Evolutionary conservation across 2,797 vertebrate species (phyloP).

Genomic region (Sebastiscus tertius): DNA sequence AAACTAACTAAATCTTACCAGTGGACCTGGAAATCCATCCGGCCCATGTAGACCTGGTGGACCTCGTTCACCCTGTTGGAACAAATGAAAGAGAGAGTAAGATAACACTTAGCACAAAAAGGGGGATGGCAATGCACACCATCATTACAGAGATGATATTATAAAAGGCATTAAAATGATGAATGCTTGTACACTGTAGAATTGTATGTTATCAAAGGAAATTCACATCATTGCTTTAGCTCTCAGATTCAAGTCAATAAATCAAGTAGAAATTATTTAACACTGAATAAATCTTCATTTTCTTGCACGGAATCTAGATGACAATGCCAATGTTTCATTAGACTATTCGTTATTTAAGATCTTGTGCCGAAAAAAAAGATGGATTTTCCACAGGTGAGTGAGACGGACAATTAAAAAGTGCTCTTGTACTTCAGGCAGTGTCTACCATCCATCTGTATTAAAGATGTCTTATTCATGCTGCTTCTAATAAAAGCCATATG

Average conservation of each 20-base stretch:
- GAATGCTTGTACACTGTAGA: background rate
- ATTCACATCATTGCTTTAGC: background rate
- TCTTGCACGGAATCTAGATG: background rate
- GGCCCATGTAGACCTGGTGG: conserved; percentile 83
- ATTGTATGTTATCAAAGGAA: background rate
- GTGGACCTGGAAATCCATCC: conserved; percentile 84
- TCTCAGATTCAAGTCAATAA: background rate
- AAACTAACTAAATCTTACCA: conserved; percentile 77
- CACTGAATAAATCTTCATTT: background rate
- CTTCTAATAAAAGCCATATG: conserved; percentile 11
- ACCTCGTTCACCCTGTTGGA: conserved; percentile 87
- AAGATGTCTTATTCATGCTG: background rate
- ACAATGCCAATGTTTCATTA: background rate
- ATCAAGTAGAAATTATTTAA: background rate
- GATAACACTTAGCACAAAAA: background rate
- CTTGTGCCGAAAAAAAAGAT: background rate
- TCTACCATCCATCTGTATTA: background rate
- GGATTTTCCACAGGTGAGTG: background rate
- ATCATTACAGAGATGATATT: background rate
- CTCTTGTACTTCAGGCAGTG: background rate
- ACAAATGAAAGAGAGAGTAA: conserved; percentile 26
- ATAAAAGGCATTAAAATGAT: background rate
- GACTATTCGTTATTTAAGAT: background rate
- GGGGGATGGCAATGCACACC: too few relatives aligned
- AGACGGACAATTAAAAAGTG: background rate